These are phyloP conservation scores for Rostratula benghalensis DNA, from an alignment of 2,113 vertebrate genomes.

Conservation along the genomic window DNA sequence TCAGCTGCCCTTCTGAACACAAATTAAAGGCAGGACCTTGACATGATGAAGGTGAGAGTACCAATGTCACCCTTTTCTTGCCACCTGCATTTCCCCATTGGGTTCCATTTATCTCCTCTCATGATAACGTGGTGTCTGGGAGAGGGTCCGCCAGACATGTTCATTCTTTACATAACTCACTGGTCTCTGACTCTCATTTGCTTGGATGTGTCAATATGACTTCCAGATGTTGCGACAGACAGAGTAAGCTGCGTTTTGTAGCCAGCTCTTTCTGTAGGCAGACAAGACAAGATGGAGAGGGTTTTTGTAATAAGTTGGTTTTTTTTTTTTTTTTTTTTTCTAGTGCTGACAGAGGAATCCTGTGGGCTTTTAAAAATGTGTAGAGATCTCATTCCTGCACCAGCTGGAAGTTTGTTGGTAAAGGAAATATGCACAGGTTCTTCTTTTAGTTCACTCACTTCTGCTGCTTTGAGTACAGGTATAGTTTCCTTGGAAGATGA, in stretches of 20 bases:
- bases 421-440: neutral
- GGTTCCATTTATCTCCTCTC: neutral
- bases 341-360: conserved; percentile 16
- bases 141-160: neutral
- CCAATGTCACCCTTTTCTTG: neutral
- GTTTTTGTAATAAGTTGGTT: conserved; percentile 3
- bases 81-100: neutral
- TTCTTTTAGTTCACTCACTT: neutral
- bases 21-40: neutral
- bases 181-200: neutral
- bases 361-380: neutral
- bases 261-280: conserved; percentile 46
- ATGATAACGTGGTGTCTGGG: neutral
- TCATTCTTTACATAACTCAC: neutral
- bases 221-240: conserved; percentile 58
- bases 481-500: neutral
- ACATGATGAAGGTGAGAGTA: neutral
- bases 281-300: conserved; percentile 12
- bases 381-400: neutral
- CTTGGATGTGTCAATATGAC: conserved; percentile 35
- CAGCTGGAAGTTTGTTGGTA: neutral
- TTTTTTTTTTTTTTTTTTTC: neutral
- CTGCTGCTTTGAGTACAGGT: neutral
- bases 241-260: neutral
- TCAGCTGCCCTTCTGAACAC: neutral